Evolutionary conservation across 2,113 vertebrate genomes (phyloP).

Genomic region (Piprites chloris): DNA sequence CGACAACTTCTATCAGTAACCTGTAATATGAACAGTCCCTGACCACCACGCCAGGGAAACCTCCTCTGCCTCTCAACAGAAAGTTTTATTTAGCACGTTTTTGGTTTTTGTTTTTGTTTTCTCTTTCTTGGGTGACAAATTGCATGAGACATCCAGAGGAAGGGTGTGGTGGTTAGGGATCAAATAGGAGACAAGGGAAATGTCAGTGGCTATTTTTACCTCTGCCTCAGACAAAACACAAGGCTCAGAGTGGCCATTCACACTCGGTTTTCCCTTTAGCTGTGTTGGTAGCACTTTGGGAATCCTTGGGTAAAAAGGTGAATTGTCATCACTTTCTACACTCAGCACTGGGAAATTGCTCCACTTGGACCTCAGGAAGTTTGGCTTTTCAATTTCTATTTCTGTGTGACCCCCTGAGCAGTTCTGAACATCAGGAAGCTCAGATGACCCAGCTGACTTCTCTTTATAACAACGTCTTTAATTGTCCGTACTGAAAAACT

Average conservation of each 20-base stretch:
- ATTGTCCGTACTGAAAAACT: not conserved
- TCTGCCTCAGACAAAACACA: not conserved
- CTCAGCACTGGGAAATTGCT: not conserved
- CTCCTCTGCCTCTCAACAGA: not conserved
- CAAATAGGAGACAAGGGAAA: slow-evolving; percentile 1
- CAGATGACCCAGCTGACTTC: not conserved
- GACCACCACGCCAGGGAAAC: not conserved
- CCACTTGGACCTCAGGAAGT: not conserved
- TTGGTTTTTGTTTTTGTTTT: too few species aligned
- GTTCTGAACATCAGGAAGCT: not conserved
- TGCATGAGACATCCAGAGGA: not conserved
- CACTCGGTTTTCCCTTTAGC: not conserved
- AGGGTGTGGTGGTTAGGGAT: not conserved
- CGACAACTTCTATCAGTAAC: not conserved
- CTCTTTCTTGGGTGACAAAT: not conserved
- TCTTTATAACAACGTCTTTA: not conserved
- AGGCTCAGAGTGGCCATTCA: not conserved
- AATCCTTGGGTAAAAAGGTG: not conserved
- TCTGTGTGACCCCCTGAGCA: not conserved
- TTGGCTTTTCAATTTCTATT: not conserved
- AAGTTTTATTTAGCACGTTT: not conserved
- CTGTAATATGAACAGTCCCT: not conserved
- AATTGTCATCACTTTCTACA: not conserved
- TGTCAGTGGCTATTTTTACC: slow-evolving; percentile 34
- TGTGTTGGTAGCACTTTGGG: not conserved